Base-by-base conservation (phyloP, 1,140 invertebrate genomes). In the Microplitis demolitor region DNA sequence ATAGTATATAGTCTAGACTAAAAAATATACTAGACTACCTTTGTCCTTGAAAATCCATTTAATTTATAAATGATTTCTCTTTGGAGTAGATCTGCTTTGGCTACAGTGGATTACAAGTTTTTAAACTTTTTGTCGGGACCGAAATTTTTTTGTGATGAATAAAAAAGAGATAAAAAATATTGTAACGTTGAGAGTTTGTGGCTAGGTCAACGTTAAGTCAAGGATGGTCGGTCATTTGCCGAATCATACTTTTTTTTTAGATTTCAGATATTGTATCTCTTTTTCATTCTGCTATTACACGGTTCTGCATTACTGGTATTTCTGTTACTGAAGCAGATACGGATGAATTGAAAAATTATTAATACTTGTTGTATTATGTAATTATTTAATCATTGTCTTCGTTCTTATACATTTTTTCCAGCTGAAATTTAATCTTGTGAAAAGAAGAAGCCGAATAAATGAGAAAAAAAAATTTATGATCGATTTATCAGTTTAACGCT, bases 171-270 rank as follows among this genome's bases (percentile, higher is more conserved):
- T 8, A 54, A n/a, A 54, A 14, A 54, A 54, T n/a, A 54, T 54
- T n/a, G 16, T 54, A 54, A 54, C n/a, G 53, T 5, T 13, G 31
- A 66, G 24, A 51, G 16, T n/a, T 16, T 16, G 67, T 69, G 69
- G 77, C 70, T 72, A 71, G 79, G 78, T 82, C 80, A 79, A 78
- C 76, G 76, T 78, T 78, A 84, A 83, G 81, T 84, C 83, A 84
- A 84, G 83, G 82, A 80, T 82, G 81, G 77, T 77, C 82, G 83
- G 82, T 84, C 83, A 83, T 80, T 83, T 80, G 80, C 82, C 82
- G 75, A 69, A 74, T 79, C 71, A 76, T 75, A 24, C 9, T 3
- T 54, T 54, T 16, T 13, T 14, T 5, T 14, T 54, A 50, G 45
- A 50, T 50, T 50, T 13, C 13, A 50, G 13, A 50, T 50, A 1